phyloP scores from a whole-genome alignment of 2,797 vertebrate genomes.

The Pantherophis vulpinus region DNA sequence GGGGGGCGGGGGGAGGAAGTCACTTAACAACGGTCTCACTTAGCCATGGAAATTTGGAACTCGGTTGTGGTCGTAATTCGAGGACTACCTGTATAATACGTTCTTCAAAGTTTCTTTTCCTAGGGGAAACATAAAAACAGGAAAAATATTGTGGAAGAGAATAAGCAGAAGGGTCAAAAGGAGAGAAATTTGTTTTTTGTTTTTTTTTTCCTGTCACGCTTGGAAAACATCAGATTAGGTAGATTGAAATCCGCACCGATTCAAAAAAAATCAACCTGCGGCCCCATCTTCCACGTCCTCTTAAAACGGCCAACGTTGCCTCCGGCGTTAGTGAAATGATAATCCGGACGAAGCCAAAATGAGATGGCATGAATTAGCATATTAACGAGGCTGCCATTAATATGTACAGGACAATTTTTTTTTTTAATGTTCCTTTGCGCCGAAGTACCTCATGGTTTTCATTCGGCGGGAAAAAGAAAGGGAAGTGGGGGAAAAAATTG shows the following conservation, averaged over 20 bases:
- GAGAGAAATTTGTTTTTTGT: background rate
- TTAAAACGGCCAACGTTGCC: slow-evolving; percentile 43
- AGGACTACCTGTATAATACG: background rate
- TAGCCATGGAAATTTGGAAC: background rate
- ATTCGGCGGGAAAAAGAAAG: background rate
- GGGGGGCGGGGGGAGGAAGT: background rate
- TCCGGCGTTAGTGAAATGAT: slow-evolving; percentile 51
- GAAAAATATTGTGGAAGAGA: background rate
- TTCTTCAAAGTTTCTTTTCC: background rate
- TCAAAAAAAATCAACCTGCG: background rate
- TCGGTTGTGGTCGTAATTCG: background rate
- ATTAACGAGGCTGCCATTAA: slow-evolving; percentile 68
- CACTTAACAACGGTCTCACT: background rate
- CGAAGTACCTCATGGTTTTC: slow-evolving; percentile 37
- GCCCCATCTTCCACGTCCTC: background rate
- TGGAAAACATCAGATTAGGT: slow-evolving; percentile 15
- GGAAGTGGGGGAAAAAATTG: background rate
- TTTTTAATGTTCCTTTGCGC: slow-evolving; percentile 30
- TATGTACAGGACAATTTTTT: slow-evolving; percentile 50
- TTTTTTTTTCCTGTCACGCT: background rate
- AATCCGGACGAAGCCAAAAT: slow-evolving; percentile 58
- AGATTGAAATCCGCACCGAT: background rate
- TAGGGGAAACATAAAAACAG: background rate
- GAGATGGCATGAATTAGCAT: slow-evolving; percentile 60
- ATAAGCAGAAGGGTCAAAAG: background rate